Conservation (phyloP, 1,140 invertebrate species). For the Camponotus vicinus region DNA sequence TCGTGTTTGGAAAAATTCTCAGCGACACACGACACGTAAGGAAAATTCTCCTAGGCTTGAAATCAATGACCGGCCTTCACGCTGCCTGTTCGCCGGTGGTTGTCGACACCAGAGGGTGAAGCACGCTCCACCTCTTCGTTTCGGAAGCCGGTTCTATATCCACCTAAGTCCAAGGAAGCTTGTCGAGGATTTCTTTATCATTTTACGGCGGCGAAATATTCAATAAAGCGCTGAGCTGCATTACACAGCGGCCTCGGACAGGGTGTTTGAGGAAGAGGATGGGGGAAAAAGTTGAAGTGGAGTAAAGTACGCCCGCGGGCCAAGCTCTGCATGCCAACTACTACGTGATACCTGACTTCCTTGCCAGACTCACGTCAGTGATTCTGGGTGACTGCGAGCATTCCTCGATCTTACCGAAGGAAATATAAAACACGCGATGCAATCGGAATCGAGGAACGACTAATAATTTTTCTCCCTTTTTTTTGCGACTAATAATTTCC, state of each 20-base stretch:
- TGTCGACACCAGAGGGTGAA: background rate
- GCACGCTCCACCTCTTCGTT: background rate
- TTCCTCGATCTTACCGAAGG: background rate
- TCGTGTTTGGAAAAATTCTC: background rate
- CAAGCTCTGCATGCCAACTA: constrained; percentile 68
- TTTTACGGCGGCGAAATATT: constrained; percentile 68
- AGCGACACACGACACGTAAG: background rate
- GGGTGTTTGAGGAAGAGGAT: background rate
- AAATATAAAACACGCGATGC: constrained; percentile 2
- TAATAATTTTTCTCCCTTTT: background rate
- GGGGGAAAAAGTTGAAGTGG: constrained; percentile 48
- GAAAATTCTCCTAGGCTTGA: background rate
- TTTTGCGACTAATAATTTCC: too few relatives aligned
- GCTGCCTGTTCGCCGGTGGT: background rate
- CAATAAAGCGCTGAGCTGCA: constrained; percentile 67
- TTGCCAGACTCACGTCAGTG: background rate
- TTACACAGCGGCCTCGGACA: constrained; percentile 65
- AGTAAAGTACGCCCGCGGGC: constrained; percentile 56
- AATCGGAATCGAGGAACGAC: background rate
- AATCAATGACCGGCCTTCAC: constrained; percentile 13
- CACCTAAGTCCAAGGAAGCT: constrained; percentile 52
- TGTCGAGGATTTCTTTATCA: constrained; percentile 72
- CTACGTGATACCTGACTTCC: constrained; percentile 16
- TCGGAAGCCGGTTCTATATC: constrained; percentile 18
- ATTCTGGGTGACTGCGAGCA: constrained; percentile 2